Conservation (phyloP, 2,113 vertebrate genomes). For the Gulo gulo region DNA sequence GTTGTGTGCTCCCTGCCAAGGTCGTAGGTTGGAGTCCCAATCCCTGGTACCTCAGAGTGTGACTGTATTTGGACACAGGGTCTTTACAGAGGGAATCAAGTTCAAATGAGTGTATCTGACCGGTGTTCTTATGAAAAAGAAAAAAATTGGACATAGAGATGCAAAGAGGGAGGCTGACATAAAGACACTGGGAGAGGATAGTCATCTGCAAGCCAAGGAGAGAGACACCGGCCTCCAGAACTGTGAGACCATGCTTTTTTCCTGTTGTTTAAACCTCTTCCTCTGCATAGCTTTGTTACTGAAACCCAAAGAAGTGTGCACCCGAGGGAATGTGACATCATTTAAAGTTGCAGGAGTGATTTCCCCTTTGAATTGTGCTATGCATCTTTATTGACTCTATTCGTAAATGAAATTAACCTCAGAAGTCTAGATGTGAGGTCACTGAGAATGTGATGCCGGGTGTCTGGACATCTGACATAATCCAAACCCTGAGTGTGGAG, state of each 20-base stretch:
- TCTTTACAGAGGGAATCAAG: not conserved
- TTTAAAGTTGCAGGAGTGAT: not conserved
- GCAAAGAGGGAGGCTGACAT: rapidly evolving
- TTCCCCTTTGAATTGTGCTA: not conserved
- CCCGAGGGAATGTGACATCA: no score
- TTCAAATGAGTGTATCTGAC: no score
- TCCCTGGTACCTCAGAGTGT: not conserved
- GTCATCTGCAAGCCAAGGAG: not conserved
- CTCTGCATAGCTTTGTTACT: not conserved
- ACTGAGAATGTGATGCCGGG: rapidly evolving
- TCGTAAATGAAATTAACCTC: not conserved
- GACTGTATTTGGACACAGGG: not conserved
- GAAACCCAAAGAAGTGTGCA: not conserved
- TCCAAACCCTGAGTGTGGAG: not conserved
- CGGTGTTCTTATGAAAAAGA: not conserved
- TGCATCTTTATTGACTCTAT: not conserved
- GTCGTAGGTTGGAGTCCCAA: no score
- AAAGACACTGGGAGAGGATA: rapidly evolving
- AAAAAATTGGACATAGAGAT: not conserved
- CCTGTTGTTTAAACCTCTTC: not conserved
- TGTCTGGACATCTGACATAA: no score
- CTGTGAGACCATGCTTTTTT: rapidly evolving
- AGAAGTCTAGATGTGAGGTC: not conserved
- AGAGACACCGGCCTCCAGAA: not conserved
- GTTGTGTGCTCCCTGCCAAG: rapidly evolving